phyloP scores from a whole-genome alignment of 2,888 invertebrate species.

The Anoncus sp. region DNA sequence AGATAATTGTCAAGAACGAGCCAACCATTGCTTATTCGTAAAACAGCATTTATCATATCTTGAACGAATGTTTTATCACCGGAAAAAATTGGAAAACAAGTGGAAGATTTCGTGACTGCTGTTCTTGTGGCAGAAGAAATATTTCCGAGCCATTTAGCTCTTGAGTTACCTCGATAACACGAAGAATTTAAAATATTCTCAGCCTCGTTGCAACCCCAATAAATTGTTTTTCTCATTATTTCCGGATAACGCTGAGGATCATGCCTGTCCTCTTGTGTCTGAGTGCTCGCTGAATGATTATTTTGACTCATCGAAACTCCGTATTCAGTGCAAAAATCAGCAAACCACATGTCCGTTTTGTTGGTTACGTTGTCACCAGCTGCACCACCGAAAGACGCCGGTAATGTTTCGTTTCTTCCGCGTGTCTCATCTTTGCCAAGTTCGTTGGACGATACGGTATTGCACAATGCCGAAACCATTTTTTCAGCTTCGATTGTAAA shows the following conservation, averaged over 20 bases:
- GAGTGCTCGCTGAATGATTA: conserved; percentile 63
- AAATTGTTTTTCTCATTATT: conserved; percentile 73
- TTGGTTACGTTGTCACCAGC: conserved; percentile 73
- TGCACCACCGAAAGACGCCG: conserved; percentile 69
- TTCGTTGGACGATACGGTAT: conserved; percentile 81
- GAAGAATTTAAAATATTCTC: conserved; percentile 72
- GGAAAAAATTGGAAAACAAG: conserved; percentile 77
- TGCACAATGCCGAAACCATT: conserved; percentile 87
- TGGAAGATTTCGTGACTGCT: conserved; percentile 77
- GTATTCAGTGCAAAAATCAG: conserved; percentile 69
- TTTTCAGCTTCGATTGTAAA: conserved; percentile 86
- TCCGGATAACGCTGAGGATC: conserved; percentile 72
- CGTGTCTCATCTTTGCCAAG: conserved; percentile 66
- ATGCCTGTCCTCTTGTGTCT: conserved; percentile 67
- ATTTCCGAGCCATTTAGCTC: conserved; percentile 71
- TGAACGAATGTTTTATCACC: conserved; percentile 74
- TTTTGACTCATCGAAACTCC: conserved; percentile 49
- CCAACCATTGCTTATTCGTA: conserved; percentile 80
- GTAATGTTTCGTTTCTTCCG: conserved; percentile 50
- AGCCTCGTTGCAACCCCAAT: conserved; percentile 78
- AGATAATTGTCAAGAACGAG: conserved; percentile 79
- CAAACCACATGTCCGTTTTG: conserved; percentile 71
- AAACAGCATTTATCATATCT: conserved; percentile 76
- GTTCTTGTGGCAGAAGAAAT: conserved; percentile 76
- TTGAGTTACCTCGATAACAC: conserved; percentile 64